Evolutionary conservation across 2,113 vertebrate genomes (phyloP).

Genomic region (Scomber scombrus): DNA sequence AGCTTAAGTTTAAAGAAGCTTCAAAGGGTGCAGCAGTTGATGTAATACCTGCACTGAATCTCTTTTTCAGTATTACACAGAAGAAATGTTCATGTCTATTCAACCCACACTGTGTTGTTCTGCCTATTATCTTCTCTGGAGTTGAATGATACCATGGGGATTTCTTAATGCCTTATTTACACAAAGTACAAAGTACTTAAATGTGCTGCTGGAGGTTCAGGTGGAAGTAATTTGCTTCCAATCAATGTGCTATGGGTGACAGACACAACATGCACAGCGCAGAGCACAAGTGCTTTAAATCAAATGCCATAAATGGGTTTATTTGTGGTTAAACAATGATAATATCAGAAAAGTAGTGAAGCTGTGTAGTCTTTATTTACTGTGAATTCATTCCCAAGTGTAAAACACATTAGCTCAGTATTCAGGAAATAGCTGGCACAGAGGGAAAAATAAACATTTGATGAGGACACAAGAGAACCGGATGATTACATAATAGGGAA

Average conservation of each 20-base stretch:
- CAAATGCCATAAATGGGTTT: not conserved
- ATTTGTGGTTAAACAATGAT: not conserved
- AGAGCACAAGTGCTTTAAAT: not conserved
- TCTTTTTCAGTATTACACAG: not conserved
- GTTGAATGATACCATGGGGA: slow-evolving; percentile 14
- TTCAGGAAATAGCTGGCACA: not conserved
- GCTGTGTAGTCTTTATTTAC: not conserved
- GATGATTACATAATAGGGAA: slow-evolving; percentile 23
- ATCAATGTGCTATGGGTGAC: not conserved
- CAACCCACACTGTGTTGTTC: not conserved
- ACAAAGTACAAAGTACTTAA: not conserved
- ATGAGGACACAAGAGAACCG: slow-evolving; percentile 11
- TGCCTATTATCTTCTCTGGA: slow-evolving; percentile 1
- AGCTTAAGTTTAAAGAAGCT: not conserved
- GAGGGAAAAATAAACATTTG: not conserved
- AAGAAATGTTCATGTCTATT: not conserved
- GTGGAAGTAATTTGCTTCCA: slow-evolving; percentile 44
- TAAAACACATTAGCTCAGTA: not conserved
- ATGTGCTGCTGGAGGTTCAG: not conserved
- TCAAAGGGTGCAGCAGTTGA: not conserved
- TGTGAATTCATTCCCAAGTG: not conserved
- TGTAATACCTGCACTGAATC: not conserved
- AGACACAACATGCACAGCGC: not conserved
- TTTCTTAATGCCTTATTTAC: slow-evolving; percentile 21
- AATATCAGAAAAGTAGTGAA: not conserved